Conservation (phyloP, 2,797 vertebrate genomes). For the Acanthurus leucopareius region DNA sequence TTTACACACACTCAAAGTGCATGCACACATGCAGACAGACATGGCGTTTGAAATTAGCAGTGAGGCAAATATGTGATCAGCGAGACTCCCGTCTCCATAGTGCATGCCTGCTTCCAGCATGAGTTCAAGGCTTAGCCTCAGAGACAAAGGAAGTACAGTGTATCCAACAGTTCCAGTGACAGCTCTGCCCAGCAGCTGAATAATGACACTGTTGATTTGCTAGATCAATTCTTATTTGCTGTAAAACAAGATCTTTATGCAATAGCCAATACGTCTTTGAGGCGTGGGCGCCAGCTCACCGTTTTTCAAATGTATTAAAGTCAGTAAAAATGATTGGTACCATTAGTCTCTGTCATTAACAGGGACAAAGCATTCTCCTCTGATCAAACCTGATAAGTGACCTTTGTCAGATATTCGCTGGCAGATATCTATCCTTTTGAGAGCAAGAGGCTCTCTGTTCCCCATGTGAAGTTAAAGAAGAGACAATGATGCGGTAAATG, state of each 20-base stretch:
- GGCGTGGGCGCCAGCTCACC: neutral
- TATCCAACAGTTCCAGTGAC: constrained; percentile 19
- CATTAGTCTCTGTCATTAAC: constrained; percentile 44
- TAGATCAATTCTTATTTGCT: constrained; percentile 55
- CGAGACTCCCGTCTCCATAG: neutral
- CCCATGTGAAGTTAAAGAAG: neutral
- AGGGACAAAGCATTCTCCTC: constrained; percentile 15
- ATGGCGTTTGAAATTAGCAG: constrained; percentile 22
- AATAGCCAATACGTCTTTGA: constrained; percentile 38
- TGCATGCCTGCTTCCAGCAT: neutral
- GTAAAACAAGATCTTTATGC: constrained; percentile 52
- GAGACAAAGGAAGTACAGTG: constrained; percentile 6
- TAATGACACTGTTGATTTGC: constrained; percentile 42
- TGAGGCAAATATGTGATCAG: constrained; percentile 1
- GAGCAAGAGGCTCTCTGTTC: constrained; percentile 18
- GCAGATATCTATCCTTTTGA: constrained; percentile 24
- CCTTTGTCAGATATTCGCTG: constrained; percentile 39
- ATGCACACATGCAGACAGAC: neutral
- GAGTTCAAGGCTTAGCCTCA: constrained; percentile 6
- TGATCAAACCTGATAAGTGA: constrained; percentile 29
- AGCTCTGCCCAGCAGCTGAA: constrained; percentile 31
- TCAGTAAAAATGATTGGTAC: constrained; percentile 39
- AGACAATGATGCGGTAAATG: neutral
- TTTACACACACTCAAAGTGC: neutral
- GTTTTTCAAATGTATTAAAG: constrained; percentile 24